Base-by-base conservation (phyloP, 64 coral and sea anemone species). In the Trachythela sp. region DNA sequence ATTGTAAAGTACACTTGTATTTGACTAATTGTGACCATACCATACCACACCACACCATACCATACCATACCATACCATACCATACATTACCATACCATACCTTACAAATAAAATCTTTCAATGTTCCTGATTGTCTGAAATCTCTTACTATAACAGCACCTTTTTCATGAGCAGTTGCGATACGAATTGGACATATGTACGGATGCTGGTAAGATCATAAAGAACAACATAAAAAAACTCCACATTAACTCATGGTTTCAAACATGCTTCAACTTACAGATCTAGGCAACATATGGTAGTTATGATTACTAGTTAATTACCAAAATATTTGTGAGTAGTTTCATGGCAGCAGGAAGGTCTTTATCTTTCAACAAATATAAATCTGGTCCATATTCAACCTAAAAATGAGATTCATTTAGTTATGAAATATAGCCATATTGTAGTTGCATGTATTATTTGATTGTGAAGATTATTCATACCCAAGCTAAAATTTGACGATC, bases 101-200 rank as follows among this genome's bases (percentile, higher is more conserved):
- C 91, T 92, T 98, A 89, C 95, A 98, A 59, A 98, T 83, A 49
- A 68, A 91, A 84, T 98, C 95, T 85, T 86, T 93, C 33, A 98
- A 70, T 83, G 93, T 98, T 91, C 95, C 95, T 58, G 94, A 87
- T n/a, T 85, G 93, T 68, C 92, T 54, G 54, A 94, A 94, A 87
- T 98, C 92, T 48, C 93, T 89, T 32, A 98, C 91, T 39, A 91
- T 87, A 83, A 98, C 94, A 38, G 91, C 91, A 38, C 95, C 95
- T 72, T 92, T 85, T 29, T 92, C 91, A 76, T 92, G 90, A 36
- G 86, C 89, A 29, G 86, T 89, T 2, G 91, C 88, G 91, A 98
- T 94, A n/a, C 91, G 86, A 30, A 86, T 89, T 59, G 95, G 93
- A 48, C 88, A 93, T 54, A 98, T 98, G 26, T 89, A 92, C 18